A percentile compares a stretch with the other conserved stretches of the same genome.
Evolutionary conservation across 2,888 invertebrate species (phyloP).

Genomic region (Trimorus sp.): DNA sequence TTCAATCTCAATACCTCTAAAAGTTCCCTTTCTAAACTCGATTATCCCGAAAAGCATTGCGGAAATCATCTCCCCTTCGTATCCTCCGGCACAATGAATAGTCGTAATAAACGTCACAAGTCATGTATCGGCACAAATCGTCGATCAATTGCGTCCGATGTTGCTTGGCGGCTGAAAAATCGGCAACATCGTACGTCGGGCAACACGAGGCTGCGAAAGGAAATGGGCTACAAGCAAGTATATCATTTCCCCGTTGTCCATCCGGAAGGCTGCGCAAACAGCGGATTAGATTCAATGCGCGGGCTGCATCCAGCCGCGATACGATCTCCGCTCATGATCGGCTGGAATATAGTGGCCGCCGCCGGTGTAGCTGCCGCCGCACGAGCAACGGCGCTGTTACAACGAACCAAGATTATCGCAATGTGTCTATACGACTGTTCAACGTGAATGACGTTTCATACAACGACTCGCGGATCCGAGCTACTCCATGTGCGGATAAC

Average conservation of each 20-base stretch:
- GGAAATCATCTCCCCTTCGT: too few relatives aligned
- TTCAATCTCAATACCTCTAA: too few relatives aligned
- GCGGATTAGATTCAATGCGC: slow-evolving; percentile 62
- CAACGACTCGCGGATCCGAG: slow-evolving; percentile 45
- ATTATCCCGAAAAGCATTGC: too few relatives aligned
- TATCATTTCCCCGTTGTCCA: slow-evolving; percentile 60
- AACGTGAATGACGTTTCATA: slow-evolving; percentile 65
- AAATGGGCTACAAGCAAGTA: slow-evolving; percentile 53
- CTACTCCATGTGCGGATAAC: slow-evolving; percentile 54
- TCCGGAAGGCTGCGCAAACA: slow-evolving; percentile 63
- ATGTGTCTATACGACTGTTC: slow-evolving; percentile 65
- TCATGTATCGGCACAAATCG: slow-evolving; percentile 35
- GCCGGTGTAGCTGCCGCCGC: slow-evolving; percentile 43
- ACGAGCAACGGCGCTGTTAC: slow-evolving; percentile 54
- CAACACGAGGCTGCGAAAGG: slow-evolving; percentile 28
- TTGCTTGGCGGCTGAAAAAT: slow-evolving; percentile 53
- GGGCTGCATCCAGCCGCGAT: slow-evolving; percentile 53
- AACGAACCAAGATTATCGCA: slow-evolving; percentile 62
- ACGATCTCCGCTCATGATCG: slow-evolving; percentile 63
- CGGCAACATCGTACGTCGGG: slow-evolving; percentile 36
- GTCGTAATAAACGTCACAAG: slow-evolving; percentile 26
- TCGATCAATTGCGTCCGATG: slow-evolving; percentile 44
- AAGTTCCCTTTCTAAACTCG: too few relatives aligned
- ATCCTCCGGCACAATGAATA: slow-evolving; percentile 9
- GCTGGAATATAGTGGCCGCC: slow-evolving; percentile 58